Base-by-base conservation (phyloP, 1,140 invertebrate genomes). In the Littorina saxatilis region DNA sequence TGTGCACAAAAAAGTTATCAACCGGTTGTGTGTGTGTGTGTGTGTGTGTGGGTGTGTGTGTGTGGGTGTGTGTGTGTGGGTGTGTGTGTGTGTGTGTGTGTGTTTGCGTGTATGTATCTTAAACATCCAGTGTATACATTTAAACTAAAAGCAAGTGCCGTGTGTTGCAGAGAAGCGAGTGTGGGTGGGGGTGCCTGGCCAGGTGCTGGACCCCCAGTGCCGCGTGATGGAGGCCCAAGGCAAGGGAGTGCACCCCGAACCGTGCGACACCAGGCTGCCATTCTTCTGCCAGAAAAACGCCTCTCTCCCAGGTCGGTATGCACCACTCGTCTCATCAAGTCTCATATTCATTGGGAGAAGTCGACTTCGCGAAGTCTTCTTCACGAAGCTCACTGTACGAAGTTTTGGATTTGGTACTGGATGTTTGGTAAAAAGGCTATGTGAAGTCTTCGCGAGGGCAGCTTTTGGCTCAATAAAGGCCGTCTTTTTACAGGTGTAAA, bases 261-360 rank as follows among this genome's bases (percentile, higher is more conserved):
- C 66, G 29, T 76, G 74, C 37, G 32, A 52, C 27, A 29, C 13
- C 20, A 58, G 50, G 13, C 55, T 76, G 55, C 74, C 74, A 13
- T 76, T 15, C 55, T 37, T 76, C 47, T 76, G 74, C 29, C 74
- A 76, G 55, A 76, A 37, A 20, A 20, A 5, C 4, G 66, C 66
- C 23, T n/a, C 72, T 15, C n/a, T n/a, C n/a, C n/a, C n/a, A n/a
- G n/a, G n/a, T n/a, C n/a, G n/a, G n/a, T n/a, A n/a, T n/a, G n/a
- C n/a, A n/a, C n/a, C n/a, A n/a, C n/a, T n/a, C n/a, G n/a, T n/a
- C n/a, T n/a, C n/a, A n/a, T n/a, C n/a, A n/a, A n/a, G n/a, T n/a
- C n/a, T n/a, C n/a, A n/a, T n/a, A n/a, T n/a, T n/a, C n/a, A n/a
- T n/a, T n/a, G n/a, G n/a, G n/a, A n/a, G n/a, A n/a, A n/a, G n/a